These are phyloP conservation scores for Heliconius hewitsoni DNA, from an alignment of 1,140 invertebrate species.

Conservation along the genomic window DNA sequence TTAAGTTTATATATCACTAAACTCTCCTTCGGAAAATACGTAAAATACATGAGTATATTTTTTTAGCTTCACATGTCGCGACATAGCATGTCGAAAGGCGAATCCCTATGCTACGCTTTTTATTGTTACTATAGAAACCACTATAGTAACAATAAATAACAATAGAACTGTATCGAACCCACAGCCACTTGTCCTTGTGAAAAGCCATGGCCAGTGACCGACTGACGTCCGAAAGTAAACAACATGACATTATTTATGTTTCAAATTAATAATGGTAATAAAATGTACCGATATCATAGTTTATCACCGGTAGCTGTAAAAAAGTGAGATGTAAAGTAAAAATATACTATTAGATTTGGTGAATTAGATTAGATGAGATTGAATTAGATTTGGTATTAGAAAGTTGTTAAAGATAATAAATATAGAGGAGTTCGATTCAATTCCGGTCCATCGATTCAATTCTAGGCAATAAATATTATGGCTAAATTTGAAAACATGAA, in stretches of 20 bases:
- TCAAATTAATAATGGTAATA: neutral
- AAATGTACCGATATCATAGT: constrained; percentile 5
- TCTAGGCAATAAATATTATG: no score
- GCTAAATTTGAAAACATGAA: no score
- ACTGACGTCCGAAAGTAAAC: neutral
- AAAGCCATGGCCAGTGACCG: neutral
- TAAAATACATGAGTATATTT: no score
- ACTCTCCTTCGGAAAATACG: no score
- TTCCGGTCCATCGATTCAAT: neutral
- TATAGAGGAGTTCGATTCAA: neutral
- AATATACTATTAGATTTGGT: neutral
- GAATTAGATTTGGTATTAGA: neutral
- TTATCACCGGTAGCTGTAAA: constrained; percentile 2
- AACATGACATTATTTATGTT: constrained; percentile 4
- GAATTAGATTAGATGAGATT: no score
- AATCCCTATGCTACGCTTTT: no score
- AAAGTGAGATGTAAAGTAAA: neutral
- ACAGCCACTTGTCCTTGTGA: neutral
- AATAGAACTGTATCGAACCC: no score
- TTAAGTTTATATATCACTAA: no score
- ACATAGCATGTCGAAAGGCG: no score
- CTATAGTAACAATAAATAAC: no score
- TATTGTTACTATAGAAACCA: no score
- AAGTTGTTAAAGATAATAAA: neutral
- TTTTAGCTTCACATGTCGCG: no score